phyloP scores from a whole-genome alignment of 2,113 vertebrate species.

The Aphyosemion australe region DNA sequence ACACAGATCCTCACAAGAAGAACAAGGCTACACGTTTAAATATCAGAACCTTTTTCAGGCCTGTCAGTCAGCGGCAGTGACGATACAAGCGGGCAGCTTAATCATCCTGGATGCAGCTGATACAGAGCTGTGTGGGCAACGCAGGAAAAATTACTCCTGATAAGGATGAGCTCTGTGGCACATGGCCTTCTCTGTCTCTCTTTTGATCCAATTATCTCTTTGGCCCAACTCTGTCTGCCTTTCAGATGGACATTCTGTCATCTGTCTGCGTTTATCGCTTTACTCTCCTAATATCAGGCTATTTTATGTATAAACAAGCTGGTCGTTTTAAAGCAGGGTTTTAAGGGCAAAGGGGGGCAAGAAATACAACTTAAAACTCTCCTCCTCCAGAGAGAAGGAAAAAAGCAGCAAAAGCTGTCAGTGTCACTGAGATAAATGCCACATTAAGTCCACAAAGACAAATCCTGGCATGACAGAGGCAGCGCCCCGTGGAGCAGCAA shows the following conservation, averaged over 20 bases:
- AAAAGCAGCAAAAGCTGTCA: conserved; percentile 29
- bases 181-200: conserved; percentile 40
- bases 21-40: conserved; percentile 67
- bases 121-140: conserved; percentile 50
- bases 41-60: conserved; percentile 69
- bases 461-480: conserved; percentile 54
- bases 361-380: conserved; percentile 27
- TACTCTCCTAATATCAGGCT: conserved; percentile 15
- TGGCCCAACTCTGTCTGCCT: conserved; percentile 15
- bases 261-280: conserved; percentile 28
- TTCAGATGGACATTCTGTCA: conserved; percentile 24
- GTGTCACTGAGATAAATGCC: conserved; percentile 71
- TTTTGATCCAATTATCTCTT: conserved; percentile 61
- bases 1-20: conserved; percentile 50
- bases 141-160: conserved; percentile 59
- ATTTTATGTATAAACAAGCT: background rate
- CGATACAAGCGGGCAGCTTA: conserved; percentile 35
- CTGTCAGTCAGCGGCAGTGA: conserved; percentile 62
- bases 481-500: conserved; percentile 54
- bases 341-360: conserved; percentile 18
- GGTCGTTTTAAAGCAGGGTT: conserved; percentile 29
- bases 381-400: conserved; percentile 42
- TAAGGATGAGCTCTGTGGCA: conserved; percentile 58
- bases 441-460: conserved; percentile 63
- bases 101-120: conserved; percentile 62